Percentiles rank a stretch among this genome's conserved stretches.
Conservation (phyloP, 2,888 invertebrate genomes). For the Phortica okadai region DNA sequence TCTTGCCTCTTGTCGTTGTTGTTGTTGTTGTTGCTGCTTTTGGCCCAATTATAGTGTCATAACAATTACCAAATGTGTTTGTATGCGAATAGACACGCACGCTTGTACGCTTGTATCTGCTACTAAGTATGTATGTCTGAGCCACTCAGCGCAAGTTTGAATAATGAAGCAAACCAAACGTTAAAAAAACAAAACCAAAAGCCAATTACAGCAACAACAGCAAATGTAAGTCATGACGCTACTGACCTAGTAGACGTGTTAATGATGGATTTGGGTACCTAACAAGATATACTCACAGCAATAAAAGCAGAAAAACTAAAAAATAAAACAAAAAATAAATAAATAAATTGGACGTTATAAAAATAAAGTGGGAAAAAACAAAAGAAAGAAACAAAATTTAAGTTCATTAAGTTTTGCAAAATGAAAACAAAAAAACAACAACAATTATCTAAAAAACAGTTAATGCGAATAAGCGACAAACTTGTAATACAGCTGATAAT, state of each 20-base stretch:
- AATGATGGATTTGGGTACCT: constrained; percentile 62
- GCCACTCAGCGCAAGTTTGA: not conserved
- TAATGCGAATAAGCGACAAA: constrained; percentile 29
- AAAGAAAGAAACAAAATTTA: constrained; percentile 13
- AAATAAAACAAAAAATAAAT: not conserved
- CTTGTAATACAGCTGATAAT: not conserved
- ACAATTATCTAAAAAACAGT: constrained; percentile 32
- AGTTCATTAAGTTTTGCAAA: constrained; percentile 26
- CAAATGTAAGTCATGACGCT: constrained; percentile 54
- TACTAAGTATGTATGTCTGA: constrained; percentile 3
- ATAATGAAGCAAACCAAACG: constrained; percentile 25
- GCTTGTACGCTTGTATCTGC: not conserved
- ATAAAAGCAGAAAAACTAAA: not conserved
- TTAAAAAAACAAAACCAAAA: not conserved
- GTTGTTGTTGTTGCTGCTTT: constrained; percentile 1
- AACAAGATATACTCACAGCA: constrained; percentile 14
- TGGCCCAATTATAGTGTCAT: constrained; percentile 45
- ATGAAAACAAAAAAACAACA: constrained; percentile 39
- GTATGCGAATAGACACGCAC: not conserved
- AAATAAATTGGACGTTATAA: not conserved
- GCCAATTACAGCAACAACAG: constrained; percentile 18
- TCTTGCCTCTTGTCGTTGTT: not conserved
- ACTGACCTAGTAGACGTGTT: constrained; percentile 67
- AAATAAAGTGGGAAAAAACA: not conserved
- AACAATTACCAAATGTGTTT: constrained; percentile 31